Evolutionary conservation across 2,797 vertebrate genomes (phyloP).

Genomic region (Macroramphosus scolopax): DNA sequence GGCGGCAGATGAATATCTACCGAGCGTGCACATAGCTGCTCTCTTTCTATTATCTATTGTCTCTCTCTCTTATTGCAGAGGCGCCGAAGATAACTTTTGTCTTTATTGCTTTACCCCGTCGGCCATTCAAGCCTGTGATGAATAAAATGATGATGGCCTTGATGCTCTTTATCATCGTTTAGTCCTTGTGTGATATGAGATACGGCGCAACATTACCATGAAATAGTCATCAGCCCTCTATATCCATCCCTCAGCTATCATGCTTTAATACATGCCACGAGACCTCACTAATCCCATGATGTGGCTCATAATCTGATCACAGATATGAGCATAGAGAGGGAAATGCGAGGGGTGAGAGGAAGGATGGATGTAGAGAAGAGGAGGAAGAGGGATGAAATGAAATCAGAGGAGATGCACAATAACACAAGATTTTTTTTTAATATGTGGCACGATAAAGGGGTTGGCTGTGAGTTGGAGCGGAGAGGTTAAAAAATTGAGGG

Average conservation of each 20-base stretch:
- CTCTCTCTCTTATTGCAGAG: slow-evolving; percentile 23
- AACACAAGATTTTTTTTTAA: neutral
- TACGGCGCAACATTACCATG: slow-evolving; percentile 44
- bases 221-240: slow-evolving; percentile 54
- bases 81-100: slow-evolving; percentile 18
- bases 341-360: slow-evolving; percentile 3
- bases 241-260: slow-evolving; percentile 29
- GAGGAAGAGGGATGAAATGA: slow-evolving; percentile 23
- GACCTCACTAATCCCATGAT: slow-evolving; percentile 64
- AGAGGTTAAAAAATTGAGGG: slow-evolving; percentile 24
- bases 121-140: slow-evolving; percentile 41
- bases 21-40: neutral
- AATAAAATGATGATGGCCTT: slow-evolving; percentile 35
- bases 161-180: slow-evolving; percentile 65
- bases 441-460: slow-evolving; percentile 7
- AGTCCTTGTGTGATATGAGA: slow-evolving; percentile 31
- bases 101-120: slow-evolving; percentile 41
- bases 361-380: slow-evolving; percentile 23
- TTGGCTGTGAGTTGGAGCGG: slow-evolving; percentile 19
- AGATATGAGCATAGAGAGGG: slow-evolving; percentile 58
- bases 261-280: slow-evolving; percentile 54
- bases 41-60: slow-evolving; percentile 29
- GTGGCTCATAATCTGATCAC: slow-evolving; percentile 69
- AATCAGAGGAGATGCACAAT: slow-evolving; percentile 22
- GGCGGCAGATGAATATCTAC: slow-evolving; percentile 19